Base-by-base conservation (phyloP, 2,797 vertebrate species). In the Anabacerthia variegaticeps region DNA sequence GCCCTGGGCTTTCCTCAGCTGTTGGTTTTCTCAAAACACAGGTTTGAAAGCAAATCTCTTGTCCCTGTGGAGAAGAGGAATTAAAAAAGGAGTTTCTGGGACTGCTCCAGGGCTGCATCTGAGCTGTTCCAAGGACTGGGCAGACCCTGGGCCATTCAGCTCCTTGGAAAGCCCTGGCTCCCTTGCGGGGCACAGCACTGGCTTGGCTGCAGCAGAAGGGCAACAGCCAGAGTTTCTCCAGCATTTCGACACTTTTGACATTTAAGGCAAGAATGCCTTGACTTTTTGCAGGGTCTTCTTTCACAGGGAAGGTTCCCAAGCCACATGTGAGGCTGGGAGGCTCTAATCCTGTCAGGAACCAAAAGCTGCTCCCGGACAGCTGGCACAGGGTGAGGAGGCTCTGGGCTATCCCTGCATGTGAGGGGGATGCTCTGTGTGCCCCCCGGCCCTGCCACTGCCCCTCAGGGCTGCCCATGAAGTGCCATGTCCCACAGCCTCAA, bases 161-260 rank as follows among this genome's bases (percentile, higher is more conserved):
- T 36, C 43, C 65, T 48, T 48, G 67, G 36, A 32, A 78, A 66
- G 61, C 69, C 30, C 61, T 37, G 65, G 71, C 76, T 68, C 39
- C 68, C 80, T 1, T 1, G 3, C 2, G 2, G 61, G 4, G 5
- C 4, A 15, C 8, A 0, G 12, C 9, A 7, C 46, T 28, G 14
- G 13, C 34, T 65, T 68, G 61, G 76, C 81, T 10, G 13, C 9
- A 0, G 19, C 14, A 12, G 55, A 37, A 27, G 7, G 55, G 69
- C 66, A 6, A 5, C 54, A 24, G n/a, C 75, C 82, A 9, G 82
- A 19, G 28, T 27, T 83, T 36, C 79, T 55, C 39, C 79, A 30
- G 67, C 46, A 1, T 66, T 51, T 49, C 9, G 1, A 7, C 13
- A 51, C 67, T 89, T 87, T 46, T 76, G 88, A 73, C 72, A 74